Evolutionary conservation across 2,113 vertebrate species (phyloP).

Genomic region (Bambusicola thoracicus): DNA sequence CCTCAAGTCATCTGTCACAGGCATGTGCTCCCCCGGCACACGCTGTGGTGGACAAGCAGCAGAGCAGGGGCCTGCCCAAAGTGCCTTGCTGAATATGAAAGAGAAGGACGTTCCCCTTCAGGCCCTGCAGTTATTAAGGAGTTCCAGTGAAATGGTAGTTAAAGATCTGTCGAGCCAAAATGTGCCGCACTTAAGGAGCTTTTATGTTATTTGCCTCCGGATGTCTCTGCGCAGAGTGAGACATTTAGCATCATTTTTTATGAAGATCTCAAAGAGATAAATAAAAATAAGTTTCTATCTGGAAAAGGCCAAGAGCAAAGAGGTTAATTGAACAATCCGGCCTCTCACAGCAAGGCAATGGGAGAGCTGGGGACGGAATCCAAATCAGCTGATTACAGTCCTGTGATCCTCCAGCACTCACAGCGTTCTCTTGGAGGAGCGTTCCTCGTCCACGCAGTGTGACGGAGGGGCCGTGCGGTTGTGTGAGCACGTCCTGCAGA

Average conservation of each 20-base stretch:
- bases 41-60: background rate
- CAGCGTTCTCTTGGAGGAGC: background rate
- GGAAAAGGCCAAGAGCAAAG: background rate
- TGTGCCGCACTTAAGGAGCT: background rate
- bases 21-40: background rate
- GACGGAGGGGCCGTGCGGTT: background rate
- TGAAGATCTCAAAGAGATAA: conserved; percentile 10
- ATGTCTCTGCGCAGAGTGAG: background rate
- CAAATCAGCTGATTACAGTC: background rate
- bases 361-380: background rate
- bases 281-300: background rate
- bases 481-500: background rate
- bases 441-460: background rate
- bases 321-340: background rate
- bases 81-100: background rate
- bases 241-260: background rate
- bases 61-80: background rate
- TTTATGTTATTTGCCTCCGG: background rate
- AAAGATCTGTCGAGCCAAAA: background rate
- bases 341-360: background rate
- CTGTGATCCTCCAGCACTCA: background rate
- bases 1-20: background rate
- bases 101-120: background rate
- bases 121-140: background rate
- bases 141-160: background rate